These are phyloP conservation scores for Coracopsis vasa DNA, from an alignment of 2,113 vertebrate genomes.

Conservation along the genomic window DNA sequence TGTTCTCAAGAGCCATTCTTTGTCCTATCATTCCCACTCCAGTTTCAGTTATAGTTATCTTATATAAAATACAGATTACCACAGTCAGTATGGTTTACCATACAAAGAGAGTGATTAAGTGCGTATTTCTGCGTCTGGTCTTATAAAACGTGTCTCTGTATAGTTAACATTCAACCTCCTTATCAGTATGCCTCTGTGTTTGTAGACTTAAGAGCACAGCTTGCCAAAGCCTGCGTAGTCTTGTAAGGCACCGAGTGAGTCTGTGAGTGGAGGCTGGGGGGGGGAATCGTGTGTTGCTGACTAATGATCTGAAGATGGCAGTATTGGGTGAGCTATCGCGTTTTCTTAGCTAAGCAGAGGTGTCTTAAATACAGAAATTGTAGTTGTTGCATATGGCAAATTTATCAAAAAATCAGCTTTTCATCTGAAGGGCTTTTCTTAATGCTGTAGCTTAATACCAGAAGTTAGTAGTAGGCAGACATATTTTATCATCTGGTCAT, in stretches of 20 bases:
- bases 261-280: not conserved
- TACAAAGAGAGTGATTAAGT: not conserved
- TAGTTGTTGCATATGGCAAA: not conserved
- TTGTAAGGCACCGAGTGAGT: rapidly evolving
- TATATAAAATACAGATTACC: not conserved
- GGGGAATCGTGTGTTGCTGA: not conserved
- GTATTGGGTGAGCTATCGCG: slow-evolving; percentile 72
- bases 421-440: slow-evolving; percentile 53
- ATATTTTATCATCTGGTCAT: slow-evolving; percentile 21
- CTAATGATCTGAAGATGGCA: slow-evolving; percentile 75
- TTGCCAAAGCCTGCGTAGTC: not conserved
- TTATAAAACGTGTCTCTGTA: not conserved
- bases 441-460: not conserved
- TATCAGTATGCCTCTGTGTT: not conserved
- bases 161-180: not conserved
- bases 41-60: not conserved
- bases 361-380: not conserved
- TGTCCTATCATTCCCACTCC: not conserved
- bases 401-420: slow-evolving; percentile 34
- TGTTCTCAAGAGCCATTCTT: not conserved
- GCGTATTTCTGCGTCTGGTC: not conserved
- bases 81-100: not conserved
- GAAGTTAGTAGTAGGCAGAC: slow-evolving; percentile 22
- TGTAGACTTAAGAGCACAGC: not conserved
- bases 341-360: not conserved